Conservation (phyloP, 2,113 vertebrate genomes). For the Hippocampus guttulatus region DNA sequence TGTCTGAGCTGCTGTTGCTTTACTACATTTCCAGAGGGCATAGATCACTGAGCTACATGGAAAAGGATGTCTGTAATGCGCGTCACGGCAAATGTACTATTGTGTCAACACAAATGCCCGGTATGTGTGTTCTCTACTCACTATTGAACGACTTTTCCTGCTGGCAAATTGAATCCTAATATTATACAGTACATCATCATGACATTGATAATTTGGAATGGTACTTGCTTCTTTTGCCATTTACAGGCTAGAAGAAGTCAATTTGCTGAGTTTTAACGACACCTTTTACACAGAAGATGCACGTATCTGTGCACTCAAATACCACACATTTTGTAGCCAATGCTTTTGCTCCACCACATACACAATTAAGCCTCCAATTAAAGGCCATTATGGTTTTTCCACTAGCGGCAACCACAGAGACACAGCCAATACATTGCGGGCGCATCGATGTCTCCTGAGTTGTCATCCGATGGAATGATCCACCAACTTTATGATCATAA, state of each 20-base stretch:
- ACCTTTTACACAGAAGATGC: conserved; percentile 58
- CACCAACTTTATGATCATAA: conserved; percentile 69
- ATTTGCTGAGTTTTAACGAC: conserved; percentile 55
- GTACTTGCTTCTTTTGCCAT: conserved; percentile 11
- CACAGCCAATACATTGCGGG: conserved; percentile 60
- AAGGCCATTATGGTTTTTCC: conserved; percentile 73
- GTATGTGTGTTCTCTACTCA: conserved; percentile 25
- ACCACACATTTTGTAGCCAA: conserved; percentile 67
- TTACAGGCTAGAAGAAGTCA: conserved; percentile 45
- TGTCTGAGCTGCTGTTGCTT: conserved; percentile 25
- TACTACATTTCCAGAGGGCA: conserved; percentile 35
- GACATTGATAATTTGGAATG: conserved; percentile 31
- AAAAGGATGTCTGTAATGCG: conserved; percentile 3
- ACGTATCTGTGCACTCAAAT: conserved; percentile 66
- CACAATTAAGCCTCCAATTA: conserved; percentile 75
- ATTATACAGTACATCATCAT: conserved; percentile 4
- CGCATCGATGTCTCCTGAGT: conserved; percentile 66
- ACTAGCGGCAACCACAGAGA: conserved; percentile 60
- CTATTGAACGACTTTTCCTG: conserved; percentile 15
- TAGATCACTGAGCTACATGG: conserved; percentile 24
- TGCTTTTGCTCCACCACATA: conserved; percentile 68
- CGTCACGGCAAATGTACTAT: conserved; percentile 38
- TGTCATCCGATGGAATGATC: conserved; percentile 67
- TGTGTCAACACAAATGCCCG: conserved; percentile 35
- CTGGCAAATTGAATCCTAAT: conserved; percentile 26